Evolutionary conservation across 1,140 invertebrate genomes (phyloP).

Genomic region (Coptotermes formosanus): DNA sequence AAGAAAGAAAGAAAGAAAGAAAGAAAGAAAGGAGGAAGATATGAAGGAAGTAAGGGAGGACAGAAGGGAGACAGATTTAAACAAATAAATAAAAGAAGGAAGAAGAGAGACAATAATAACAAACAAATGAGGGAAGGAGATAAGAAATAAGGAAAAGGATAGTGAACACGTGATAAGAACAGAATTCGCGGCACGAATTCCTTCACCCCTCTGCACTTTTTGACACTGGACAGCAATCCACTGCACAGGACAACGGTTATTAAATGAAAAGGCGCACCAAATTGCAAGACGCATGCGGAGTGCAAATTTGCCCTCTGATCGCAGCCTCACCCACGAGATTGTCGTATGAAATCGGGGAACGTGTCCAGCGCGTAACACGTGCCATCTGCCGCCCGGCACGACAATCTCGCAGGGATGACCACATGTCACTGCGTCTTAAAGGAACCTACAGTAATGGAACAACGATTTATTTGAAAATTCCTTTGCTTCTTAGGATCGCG

Average conservation of each 20-base stretch:
- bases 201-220: background rate
- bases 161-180: background rate
- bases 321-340: background rate
- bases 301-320: background rate
- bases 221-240: background rate
- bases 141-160: too few species aligned
- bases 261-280: background rate
- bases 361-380: background rate
- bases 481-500: too few species aligned
- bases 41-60: too few species aligned
- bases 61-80: too few species aligned
- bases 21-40: too few species aligned
- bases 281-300: background rate
- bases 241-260: background rate
- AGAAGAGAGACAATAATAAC: too few species aligned
- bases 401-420: background rate
- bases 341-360: background rate
- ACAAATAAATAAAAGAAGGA: too few species aligned
- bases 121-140: too few species aligned
- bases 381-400: background rate
- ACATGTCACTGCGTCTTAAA: background rate
- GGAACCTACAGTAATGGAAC: too few species aligned
- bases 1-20: too few species aligned
- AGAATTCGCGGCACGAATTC: background rate
- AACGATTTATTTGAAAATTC: too few species aligned